These are phyloP conservation scores for Gandaritis pyraliata DNA, from an alignment of 2,888 invertebrate species.

Conservation along the genomic window DNA sequence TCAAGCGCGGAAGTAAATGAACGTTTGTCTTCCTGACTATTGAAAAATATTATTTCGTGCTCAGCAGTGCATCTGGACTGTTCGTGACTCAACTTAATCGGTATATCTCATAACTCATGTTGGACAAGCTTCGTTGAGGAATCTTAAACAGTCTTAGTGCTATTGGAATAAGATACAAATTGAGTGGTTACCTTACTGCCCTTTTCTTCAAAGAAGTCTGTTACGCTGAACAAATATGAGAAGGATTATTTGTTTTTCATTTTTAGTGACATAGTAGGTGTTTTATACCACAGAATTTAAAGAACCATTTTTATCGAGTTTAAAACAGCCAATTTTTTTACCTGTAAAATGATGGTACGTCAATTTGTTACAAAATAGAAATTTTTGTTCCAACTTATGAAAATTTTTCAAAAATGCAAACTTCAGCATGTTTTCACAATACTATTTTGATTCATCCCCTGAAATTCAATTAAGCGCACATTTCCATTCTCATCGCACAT, in stretches of 20 bases:
- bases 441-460: slow-evolving; percentile 1
- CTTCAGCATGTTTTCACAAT: neutral
- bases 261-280: too few relatives aligned
- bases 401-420: neutral
- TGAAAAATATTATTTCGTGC: slow-evolving; percentile 38
- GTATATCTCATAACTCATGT: slow-evolving; percentile 20
- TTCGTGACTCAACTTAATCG: slow-evolving; percentile 31
- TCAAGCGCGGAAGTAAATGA: slow-evolving; percentile 28
- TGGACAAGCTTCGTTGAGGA: slow-evolving; percentile 1
- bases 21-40: slow-evolving; percentile 34
- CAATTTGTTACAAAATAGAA: too few relatives aligned
- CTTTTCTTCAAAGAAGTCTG: too few relatives aligned
- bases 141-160: neutral
- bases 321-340: too few relatives aligned
- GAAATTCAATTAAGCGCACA: slow-evolving; percentile 9
- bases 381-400: neutral
- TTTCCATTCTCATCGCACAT: neutral
- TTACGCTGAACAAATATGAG: too few relatives aligned
- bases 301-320: too few relatives aligned
- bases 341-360: too few relatives aligned
- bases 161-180: too few relatives aligned
- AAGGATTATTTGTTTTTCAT: too few relatives aligned
- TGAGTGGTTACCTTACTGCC: too few relatives aligned
- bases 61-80: slow-evolving; percentile 34
- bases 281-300: too few relatives aligned